Conservation (phyloP, 2,888 invertebrate genomes). For the Drosophila emarginata region DNA sequence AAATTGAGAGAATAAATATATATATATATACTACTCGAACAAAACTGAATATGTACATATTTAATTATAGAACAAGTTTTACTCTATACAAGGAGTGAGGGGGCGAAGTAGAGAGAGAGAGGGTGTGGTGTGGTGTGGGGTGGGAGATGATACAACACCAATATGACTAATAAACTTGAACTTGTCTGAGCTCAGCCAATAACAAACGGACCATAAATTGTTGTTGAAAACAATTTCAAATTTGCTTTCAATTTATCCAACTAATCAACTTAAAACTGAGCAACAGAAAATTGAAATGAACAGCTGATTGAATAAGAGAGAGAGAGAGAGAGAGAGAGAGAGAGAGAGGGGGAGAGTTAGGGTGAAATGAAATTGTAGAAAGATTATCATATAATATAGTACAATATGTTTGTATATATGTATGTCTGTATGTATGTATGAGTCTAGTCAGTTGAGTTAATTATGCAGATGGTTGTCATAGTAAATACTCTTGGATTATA, state of each 20-base stretch:
- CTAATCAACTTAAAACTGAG: neutral
- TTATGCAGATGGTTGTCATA: conserved; percentile 31
- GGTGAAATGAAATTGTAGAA: too few relatives aligned
- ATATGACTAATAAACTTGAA: conserved; percentile 74
- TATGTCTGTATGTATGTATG: too few relatives aligned
- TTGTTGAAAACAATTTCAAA: conserved; percentile 39
- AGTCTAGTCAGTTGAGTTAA: conserved; percentile 3
- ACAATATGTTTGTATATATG: neutral
- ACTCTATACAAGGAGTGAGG: neutral
- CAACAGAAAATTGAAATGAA: neutral
- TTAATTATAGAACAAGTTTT: conserved; percentile 37
- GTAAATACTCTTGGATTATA: conserved; percentile 58
- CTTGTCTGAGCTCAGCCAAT: conserved; percentile 36
- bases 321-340: neutral
- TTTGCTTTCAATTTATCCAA: conserved; percentile 12
- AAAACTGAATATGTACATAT: conserved; percentile 52
- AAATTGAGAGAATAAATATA: neutral
- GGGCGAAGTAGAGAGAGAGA: neutral
- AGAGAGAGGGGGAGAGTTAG: neutral
- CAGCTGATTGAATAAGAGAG: neutral
- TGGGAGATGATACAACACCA: conserved; percentile 20
- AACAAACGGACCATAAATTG: conserved; percentile 28
- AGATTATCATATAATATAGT: neutral
- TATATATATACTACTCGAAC: conserved; percentile 2
- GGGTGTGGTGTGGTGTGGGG: neutral